Percentiles rank a stretch among this genome's conserved stretches.
Conservation (phyloP, 1,140 invertebrate species). For the Mesaphorura yosii region DNA sequence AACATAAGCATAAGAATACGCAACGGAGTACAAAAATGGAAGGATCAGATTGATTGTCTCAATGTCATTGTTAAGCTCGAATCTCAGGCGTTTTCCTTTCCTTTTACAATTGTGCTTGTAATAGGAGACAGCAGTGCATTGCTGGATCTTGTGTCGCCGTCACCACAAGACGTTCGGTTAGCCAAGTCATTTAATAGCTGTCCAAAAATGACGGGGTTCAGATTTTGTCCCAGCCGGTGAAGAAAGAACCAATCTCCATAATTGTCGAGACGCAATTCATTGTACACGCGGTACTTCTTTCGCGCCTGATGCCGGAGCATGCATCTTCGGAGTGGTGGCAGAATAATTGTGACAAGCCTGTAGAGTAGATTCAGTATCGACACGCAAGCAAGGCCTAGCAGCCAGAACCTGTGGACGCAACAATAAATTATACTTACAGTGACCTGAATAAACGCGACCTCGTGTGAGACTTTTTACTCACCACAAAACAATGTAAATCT, state of each 20-base stretch:
- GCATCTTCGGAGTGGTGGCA: slow-evolving; percentile 18
- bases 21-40: no score
- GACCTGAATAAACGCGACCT: not conserved
- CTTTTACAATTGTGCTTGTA: no score
- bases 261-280: slow-evolving; percentile 64
- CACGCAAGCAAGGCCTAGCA: slow-evolving; percentile 51
- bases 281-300: slow-evolving; percentile 41
- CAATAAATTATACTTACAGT: slow-evolving; percentile 32
- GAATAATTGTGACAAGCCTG: slow-evolving; percentile 35
- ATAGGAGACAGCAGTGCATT: not conserved
- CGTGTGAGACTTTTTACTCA: slow-evolving; percentile 26
- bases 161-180: not conserved
- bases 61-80: no score
- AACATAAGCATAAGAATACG: no score
- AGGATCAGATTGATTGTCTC: no score
- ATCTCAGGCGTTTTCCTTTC: no score
- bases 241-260: slow-evolving; percentile 88
- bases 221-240: slow-evolving; percentile 80
- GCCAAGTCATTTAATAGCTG: slow-evolving; percentile 58
- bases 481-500: slow-evolving; percentile 66
- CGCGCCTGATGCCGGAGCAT: slow-evolving; percentile 2
- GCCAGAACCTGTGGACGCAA: slow-evolving; percentile 61
- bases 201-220: slow-evolving; percentile 76
- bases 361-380: slow-evolving; percentile 53
- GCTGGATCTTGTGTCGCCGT: not conserved